Conservation (phyloP, 2,113 vertebrate genomes). For the Struthidea cinerea region DNA sequence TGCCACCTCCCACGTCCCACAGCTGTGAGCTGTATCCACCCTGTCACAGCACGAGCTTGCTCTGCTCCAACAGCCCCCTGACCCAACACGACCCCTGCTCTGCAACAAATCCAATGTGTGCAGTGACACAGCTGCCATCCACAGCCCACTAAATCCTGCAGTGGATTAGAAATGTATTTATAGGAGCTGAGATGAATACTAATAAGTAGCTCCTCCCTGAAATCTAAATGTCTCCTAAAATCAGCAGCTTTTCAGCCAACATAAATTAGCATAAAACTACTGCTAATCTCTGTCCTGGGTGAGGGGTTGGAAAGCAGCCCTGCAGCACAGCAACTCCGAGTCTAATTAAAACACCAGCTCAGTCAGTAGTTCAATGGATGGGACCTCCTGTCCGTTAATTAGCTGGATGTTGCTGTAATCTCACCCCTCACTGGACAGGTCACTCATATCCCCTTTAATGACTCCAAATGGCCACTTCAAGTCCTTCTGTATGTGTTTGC, state of each 20-base stretch:
- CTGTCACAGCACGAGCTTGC: background rate
- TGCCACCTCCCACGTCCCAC: background rate
- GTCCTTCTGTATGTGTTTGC: background rate
- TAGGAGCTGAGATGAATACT: background rate
- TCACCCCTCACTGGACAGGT: background rate
- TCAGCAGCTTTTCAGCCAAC: background rate
- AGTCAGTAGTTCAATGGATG: background rate
- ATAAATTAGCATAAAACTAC: background rate
- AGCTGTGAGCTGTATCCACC: background rate
- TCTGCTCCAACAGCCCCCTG: background rate
- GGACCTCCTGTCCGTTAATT: background rate
- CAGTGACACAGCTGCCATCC: background rate
- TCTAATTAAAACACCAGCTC: background rate
- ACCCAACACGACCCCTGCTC: background rate
- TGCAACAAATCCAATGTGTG: background rate
- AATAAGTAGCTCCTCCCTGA: background rate
- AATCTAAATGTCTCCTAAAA: background rate
- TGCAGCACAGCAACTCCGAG: background rate
- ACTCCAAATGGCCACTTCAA: background rate
- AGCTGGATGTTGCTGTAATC: background rate
- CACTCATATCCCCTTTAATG: background rate
- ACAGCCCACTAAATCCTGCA: background rate
- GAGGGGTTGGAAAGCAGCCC: background rate
- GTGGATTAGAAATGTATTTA: conserved; percentile 14
- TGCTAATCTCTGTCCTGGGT: background rate